A percentile compares a stretch with the other conserved stretches of the same genome.
These are phyloP conservation scores for Grantiella picta DNA, from an alignment of 2,113 vertebrate species.

Conservation along the genomic window DNA sequence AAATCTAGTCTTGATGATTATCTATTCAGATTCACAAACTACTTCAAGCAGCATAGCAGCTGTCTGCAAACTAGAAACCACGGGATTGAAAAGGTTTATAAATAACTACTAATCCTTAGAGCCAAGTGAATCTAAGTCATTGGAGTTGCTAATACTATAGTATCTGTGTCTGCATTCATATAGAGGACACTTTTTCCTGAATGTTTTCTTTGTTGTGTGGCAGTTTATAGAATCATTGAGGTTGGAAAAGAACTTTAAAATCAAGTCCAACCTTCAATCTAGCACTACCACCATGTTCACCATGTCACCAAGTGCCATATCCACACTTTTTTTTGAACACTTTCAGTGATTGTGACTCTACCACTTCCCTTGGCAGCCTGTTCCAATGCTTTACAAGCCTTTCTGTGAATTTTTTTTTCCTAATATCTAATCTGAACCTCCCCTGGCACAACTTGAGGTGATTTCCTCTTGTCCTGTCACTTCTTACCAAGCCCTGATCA, in stretches of 20 bases:
- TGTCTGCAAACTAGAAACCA: not conserved
- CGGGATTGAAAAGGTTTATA: not conserved
- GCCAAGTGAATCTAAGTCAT: not conserved
- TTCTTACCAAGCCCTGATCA: not conserved
- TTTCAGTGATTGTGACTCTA: not conserved
- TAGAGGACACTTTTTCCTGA: not conserved
- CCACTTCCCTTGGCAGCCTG: not conserved
- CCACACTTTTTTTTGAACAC: not conserved
- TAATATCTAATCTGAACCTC: not conserved
- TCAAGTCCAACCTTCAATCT: not conserved
- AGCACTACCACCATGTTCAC: not conserved
- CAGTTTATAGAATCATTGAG: not conserved
- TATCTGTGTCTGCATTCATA: not conserved
- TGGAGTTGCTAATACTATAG: not conserved
- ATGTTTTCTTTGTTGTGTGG: not conserved
- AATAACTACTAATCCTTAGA: not conserved
- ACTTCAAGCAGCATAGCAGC: not conserved
- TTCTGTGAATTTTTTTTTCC: not conserved
- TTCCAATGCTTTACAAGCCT: not conserved
- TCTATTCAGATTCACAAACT: not conserved
- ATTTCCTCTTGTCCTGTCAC: not conserved
- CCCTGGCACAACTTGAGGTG: not conserved
- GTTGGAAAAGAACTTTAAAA: not conserved
- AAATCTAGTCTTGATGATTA: not conserved
- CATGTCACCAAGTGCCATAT: not conserved